These are phyloP conservation scores for Brevimyrus niger DNA, from an alignment of 2,113 vertebrate genomes.

Conservation along the genomic window DNA sequence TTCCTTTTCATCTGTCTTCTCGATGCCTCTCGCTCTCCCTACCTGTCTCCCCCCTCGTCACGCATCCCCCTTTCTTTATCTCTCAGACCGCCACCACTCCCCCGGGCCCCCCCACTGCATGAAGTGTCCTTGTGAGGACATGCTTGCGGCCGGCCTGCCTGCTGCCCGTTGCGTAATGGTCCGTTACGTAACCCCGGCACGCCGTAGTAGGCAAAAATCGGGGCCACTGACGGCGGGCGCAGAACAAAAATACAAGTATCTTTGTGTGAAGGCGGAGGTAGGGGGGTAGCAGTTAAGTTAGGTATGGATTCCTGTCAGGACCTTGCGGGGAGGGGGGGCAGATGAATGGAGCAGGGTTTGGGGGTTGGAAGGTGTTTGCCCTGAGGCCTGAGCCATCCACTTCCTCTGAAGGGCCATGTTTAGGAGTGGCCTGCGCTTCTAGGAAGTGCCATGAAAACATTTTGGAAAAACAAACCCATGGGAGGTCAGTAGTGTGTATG, in stretches of 20 bases:
- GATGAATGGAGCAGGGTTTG: constrained; percentile 37
- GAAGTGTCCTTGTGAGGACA: constrained; percentile 46
- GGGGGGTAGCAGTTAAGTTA: constrained; percentile 36
- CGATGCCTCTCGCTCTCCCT: background rate
- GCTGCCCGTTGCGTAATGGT: constrained; percentile 46
- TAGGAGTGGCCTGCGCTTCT: background rate
- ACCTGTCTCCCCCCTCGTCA: background rate
- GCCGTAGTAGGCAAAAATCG: constrained; percentile 58
- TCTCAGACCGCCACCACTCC: constrained; percentile 26
- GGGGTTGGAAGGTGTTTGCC: constrained; percentile 34
- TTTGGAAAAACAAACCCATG: background rate
- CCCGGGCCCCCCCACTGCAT: constrained; percentile 21
- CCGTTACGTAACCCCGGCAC: constrained; percentile 47
- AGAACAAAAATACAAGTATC: constrained; percentile 56
- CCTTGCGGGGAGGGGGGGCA: constrained; percentile 41
- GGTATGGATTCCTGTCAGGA: constrained; percentile 58
- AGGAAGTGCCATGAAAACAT: constrained; percentile 21
- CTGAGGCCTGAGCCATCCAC: constrained; percentile 24
- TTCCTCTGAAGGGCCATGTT: background rate
- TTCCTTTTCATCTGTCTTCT: background rate
- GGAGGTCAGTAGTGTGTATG: background rate
- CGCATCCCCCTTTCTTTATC: constrained; percentile 28
- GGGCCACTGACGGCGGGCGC: constrained; percentile 38
- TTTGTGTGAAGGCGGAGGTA: constrained; percentile 47
- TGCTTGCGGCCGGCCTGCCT: constrained; percentile 34